Base-by-base conservation (phyloP, 1,140 invertebrate species). In the Penaeus chinensis region DNA sequence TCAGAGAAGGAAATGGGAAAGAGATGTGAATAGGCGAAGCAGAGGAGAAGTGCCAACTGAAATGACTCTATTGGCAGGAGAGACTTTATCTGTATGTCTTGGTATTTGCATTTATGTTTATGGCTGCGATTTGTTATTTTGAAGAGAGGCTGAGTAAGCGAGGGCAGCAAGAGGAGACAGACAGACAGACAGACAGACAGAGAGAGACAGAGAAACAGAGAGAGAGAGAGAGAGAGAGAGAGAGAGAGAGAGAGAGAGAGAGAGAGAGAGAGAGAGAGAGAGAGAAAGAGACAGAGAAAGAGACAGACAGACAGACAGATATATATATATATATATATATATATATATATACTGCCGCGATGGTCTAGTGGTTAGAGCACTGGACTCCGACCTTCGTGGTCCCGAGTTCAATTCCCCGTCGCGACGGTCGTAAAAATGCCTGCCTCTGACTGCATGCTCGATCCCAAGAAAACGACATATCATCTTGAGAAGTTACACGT, bases 1-100 rank as follows among this genome's bases (percentile, higher is more conserved):
- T 82, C 81, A 82, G 81, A 82, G 13, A 24, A 19, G 63, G 66
- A 82, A 82, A 69, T 82, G 81, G 65, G 81, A 69, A 82, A 82
- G 63, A 69, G 81, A 82, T 82, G 81, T 82, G 81, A 65, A 82
- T 69, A 65, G 63, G 5, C 16, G 81, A 82, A 65, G 65, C 63
- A 82, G 81, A 66, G 81, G 65, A 65, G 47, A 37, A 82, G 81
- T 82, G 81, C 66, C 81, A 82, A 47, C 81, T 69, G 81, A 42
- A 82, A 69, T 82, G 81, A 27, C 37, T 69, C 47, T 82, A 82
- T 82, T 82, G 81, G 63, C 37, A 61, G 60, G 13, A 22, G 63
- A n/a, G 37, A 82, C 27, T 47, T 82, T 65, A 69, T 82, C 63
- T 69, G 27, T 60, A 16, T 27, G 62, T 24, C 42, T 60, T 61